A percentile compares a stretch with the other conserved stretches of the same genome.
phyloP scores from a whole-genome alignment of 2,797 vertebrate species.

The Schizopygopsis pylzovi region DNA sequence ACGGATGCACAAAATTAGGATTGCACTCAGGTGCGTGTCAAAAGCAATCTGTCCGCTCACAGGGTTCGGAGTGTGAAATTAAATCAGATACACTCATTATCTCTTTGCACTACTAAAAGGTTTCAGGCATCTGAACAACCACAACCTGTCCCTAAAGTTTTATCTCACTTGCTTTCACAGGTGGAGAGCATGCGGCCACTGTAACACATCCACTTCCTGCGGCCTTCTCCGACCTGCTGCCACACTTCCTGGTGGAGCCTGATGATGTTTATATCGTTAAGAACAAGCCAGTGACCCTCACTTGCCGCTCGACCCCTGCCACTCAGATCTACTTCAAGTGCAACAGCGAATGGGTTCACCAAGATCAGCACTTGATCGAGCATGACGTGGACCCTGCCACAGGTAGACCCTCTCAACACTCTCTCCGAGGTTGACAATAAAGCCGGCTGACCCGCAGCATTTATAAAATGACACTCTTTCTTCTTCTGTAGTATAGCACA shows the following conservation, averaged over 20 bases:
- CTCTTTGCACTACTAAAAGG: slow-evolving; percentile 43
- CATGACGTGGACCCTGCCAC: slow-evolving; percentile 86
- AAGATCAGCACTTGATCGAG: slow-evolving; percentile 92
- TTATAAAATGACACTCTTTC: slow-evolving; percentile 32
- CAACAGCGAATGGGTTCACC: slow-evolving; percentile 98
- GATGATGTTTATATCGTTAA: slow-evolving; percentile 96
- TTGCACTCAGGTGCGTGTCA: slow-evolving; percentile 43
- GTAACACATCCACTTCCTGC: slow-evolving; percentile 86
- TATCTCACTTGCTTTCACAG: slow-evolving; percentile 67
- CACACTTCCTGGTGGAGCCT: slow-evolving; percentile 95
- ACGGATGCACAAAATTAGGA: slow-evolving; percentile 8
- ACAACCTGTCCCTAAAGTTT: slow-evolving; percentile 12
- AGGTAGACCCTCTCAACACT: slow-evolving; percentile 75
- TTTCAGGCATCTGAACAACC: slow-evolving; percentile 30
- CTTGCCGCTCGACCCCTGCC: slow-evolving; percentile 92
- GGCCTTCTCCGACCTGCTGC: slow-evolving; percentile 88
- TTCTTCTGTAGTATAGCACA: slow-evolving; percentile 21
- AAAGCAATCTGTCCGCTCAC: slow-evolving; percentile 45
- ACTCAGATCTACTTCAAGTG: slow-evolving; percentile 99
- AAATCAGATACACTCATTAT: slow-evolving; percentile 51
- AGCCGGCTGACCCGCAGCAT: slow-evolving; percentile 17
- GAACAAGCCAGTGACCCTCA: slow-evolving; percentile 95
- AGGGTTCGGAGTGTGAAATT: slow-evolving; percentile 49
- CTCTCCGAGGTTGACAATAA: neutral
- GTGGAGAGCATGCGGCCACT: slow-evolving; percentile 88